Base-by-base conservation (phyloP, 2,797 vertebrate genomes). In the Pseudochromis fuscus region DNA sequence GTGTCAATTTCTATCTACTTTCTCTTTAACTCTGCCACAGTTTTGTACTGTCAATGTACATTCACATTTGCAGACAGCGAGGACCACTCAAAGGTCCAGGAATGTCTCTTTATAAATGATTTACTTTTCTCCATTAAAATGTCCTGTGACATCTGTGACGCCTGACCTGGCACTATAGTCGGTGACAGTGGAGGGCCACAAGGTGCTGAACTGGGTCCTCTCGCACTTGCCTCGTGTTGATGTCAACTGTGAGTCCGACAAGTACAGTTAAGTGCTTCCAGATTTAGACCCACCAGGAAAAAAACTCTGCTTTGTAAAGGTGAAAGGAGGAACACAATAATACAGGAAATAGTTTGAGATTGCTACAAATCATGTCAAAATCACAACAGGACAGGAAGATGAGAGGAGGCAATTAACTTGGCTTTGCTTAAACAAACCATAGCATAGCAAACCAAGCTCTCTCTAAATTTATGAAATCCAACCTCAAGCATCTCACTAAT, bases 141-240 rank as follows among this genome's bases (percentile, higher is more conserved):
- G 91, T 94, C 93, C 80, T 81, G 50, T 79, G 87, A 91, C 90
- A 94, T 94, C 91, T 92, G 87, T 89, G 88, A 90, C 5, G 87
- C 87, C 90, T 93, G 89, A 91, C 76, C 87, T 91, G 68, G 52
- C 67, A 45, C 62, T 55, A 44, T 53, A 59, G 49, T 45, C 74
- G 61, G 82, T 66, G 81, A 75, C 81, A 52, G 78, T 31, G 83
- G 81, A 86, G 81, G 80, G 73, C 81, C 87, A 84, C 83, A 88
- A 83, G 87, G 88, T 87, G 88, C 84, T 79, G 69, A 81, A 75
- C 87, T 11, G 18, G 75, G 63, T 75, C 70, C 82, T 67, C 71
- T 79, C 4, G 25, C 86, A 77, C 72, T 85, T 82, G 70, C 60
- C 65, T 67, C 9, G n/a, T 5, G 30, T 49, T 25, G 33, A 70